Conservation (phyloP, 1,140 invertebrate genomes). For the Ips nitidus region DNA sequence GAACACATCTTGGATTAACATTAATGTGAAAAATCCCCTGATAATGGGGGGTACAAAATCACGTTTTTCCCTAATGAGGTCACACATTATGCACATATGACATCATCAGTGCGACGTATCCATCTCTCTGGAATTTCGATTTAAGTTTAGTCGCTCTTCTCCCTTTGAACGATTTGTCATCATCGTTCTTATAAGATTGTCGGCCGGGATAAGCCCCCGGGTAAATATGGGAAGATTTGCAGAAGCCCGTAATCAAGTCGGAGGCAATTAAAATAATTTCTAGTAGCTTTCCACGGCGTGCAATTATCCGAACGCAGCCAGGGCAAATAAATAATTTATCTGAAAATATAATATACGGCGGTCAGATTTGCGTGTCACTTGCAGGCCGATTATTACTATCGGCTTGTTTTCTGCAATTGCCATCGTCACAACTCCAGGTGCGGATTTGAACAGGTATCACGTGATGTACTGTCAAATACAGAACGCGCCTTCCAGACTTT, state of each 20-base stretch:
- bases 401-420: constrained; percentile 4
- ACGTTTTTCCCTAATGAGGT: constrained; percentile 1
- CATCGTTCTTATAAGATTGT: neutral
- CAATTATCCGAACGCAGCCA: constrained; percentile 21
- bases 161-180: neutral
- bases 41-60: neutral
- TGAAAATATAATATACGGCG: constrained; percentile 23
- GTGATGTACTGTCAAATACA: neutral
- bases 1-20: too few species aligned
- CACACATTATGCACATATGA: constrained; percentile 1
- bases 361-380: constrained; percentile 28
- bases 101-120: neutral
- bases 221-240: constrained; percentile 8
- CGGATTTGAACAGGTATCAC: neutral
- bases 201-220: constrained; percentile 7
- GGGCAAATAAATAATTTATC: constrained; percentile 30
- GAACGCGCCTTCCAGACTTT: neutral
- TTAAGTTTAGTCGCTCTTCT: neutral
- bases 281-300: constrained; percentile 14
- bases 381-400: constrained; percentile 18
- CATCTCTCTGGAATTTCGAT: too few species aligned
- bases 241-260: constrained; percentile 1
- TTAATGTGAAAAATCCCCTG: too few species aligned
- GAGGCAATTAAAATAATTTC: constrained; percentile 26
- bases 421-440: neutral